A percentile compares a stretch with the other conserved stretches of the same genome.
Evolutionary conservation across 2,888 invertebrate genomes (phyloP).

Genomic region (Melipona bicolor): DNA sequence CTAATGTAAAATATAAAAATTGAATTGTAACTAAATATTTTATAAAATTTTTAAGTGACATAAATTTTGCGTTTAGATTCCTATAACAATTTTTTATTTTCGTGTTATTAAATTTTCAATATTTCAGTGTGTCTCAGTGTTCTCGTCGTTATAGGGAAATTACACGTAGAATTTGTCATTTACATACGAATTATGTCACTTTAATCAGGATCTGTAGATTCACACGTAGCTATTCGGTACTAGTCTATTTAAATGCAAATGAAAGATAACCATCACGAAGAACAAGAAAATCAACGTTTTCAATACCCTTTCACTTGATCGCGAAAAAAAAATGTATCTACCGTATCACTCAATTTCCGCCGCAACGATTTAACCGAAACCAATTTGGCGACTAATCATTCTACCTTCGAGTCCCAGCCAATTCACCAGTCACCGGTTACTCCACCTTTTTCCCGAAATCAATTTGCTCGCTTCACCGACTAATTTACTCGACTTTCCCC

Average conservation of each 20-base stretch:
- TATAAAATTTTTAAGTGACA: too few species aligned
- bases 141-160: background rate
- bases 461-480: constrained; percentile 27
- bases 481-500: constrained; percentile 25
- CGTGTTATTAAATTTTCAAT: background rate
- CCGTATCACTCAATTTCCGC: constrained; percentile 13
- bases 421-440: constrained; percentile 15
- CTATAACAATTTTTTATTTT: background rate
- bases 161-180: background rate
- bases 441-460: constrained; percentile 23
- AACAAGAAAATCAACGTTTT: background rate
- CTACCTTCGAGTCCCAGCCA: constrained; percentile 1
- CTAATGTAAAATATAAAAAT: too few species aligned
- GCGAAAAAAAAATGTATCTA: background rate
- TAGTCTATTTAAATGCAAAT: background rate
- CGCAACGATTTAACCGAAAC: constrained; percentile 26
- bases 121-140: background rate
- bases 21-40: too few species aligned
- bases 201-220: background rate
- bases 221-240: background rate
- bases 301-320: background rate
- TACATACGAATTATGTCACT: background rate
- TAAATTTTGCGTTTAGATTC: too few species aligned
- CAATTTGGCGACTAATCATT: constrained; percentile 29
- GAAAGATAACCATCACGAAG: background rate